Percentiles rank a stretch among this genome's conserved stretches.
These are phyloP conservation scores for Cottoperca gobio DNA, from an alignment of 2,797 vertebrate species.

Conservation along the genomic window DNA sequence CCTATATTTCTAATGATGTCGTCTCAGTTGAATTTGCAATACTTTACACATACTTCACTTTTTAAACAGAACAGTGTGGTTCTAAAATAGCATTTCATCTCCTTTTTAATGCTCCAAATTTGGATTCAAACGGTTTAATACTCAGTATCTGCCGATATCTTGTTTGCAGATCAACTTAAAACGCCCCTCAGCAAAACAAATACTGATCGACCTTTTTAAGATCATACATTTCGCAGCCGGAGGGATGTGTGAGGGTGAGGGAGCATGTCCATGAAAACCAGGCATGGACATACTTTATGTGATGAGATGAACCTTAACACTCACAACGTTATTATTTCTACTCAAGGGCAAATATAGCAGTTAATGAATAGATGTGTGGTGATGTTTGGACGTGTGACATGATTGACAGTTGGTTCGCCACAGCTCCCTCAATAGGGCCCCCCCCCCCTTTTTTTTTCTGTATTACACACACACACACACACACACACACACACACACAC, in stretches of 20 bases:
- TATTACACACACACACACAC: constrained; percentile 28
- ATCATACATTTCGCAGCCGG: neutral
- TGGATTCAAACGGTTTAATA: neutral
- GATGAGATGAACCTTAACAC: constrained; percentile 19
- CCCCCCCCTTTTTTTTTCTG: constrained; percentile 49
- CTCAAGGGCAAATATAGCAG: constrained; percentile 31
- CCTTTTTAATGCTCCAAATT: neutral
- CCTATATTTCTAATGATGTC: neutral
- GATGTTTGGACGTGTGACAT: constrained; percentile 52
- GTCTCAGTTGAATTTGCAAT: no score
- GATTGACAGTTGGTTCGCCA: constrained; percentile 80
- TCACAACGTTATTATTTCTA: constrained; percentile 2
- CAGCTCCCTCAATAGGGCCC: constrained; percentile 49
- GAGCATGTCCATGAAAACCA: neutral
- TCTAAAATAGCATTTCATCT: neutral
- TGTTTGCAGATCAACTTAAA: neutral
- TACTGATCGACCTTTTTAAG: neutral
- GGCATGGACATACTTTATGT: constrained; percentile 1
- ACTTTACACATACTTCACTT: no score
- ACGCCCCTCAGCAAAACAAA: neutral
- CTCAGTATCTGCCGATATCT: neutral
- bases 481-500: constrained; percentile 27
- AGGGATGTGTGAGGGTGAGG: neutral
- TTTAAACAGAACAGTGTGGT: neutral
- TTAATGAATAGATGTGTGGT: constrained; percentile 41